Evolutionary conservation across 2,113 vertebrate genomes (phyloP), one percentile per base, ranked within the genome.

Genomic region (Phalacrocorax pelagicus): DNA sequence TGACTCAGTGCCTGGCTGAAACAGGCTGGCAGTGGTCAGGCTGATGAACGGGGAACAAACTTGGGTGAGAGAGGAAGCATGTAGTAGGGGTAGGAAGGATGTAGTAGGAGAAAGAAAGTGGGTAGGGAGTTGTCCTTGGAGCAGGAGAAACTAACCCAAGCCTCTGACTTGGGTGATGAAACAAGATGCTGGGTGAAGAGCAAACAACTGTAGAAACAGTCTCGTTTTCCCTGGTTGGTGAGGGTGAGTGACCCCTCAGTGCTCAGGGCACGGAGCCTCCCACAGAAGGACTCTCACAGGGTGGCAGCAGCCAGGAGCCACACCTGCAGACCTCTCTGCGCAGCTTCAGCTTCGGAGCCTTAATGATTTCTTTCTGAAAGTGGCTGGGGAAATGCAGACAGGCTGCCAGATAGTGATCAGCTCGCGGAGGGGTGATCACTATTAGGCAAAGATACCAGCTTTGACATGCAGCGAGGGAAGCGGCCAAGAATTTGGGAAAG

Each of bases 351-450:
- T 42, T 42, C 42, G 42, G 54, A 88, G 54, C 66, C 29, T 32
- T 97, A 94, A 97, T 97, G 97, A 97, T 98, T 98, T 98, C 96
- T 83, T 93, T 82, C 79, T 87, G 90, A 82, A 42, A 74, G 90
- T 2, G 17, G 65, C 73, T 86, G 91, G 78, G 86, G 95, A 85
- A 96, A 72, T 51, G 75, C 90, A 51, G 97, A 97, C 96, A 77
- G 22, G 63, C 84, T 67, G 96, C 97, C 98, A 98, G 97, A 65
- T 55, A 44, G 34, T 9, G 80, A 97, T 97, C 97, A 71, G 69
- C 94, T 77, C 27, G 11, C n/a, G 15, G 47, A 96, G 62, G 79
- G 95, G 79, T 84, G 92, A 94, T 96, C 92, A 61, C 86, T 62
- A 30, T 40, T 67, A 90, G 94, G 96, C 91, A 81, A 72, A 94